phyloP scores from a whole-genome alignment of 2,113 vertebrate genomes.

The Oryzias curvinotus region DNA sequence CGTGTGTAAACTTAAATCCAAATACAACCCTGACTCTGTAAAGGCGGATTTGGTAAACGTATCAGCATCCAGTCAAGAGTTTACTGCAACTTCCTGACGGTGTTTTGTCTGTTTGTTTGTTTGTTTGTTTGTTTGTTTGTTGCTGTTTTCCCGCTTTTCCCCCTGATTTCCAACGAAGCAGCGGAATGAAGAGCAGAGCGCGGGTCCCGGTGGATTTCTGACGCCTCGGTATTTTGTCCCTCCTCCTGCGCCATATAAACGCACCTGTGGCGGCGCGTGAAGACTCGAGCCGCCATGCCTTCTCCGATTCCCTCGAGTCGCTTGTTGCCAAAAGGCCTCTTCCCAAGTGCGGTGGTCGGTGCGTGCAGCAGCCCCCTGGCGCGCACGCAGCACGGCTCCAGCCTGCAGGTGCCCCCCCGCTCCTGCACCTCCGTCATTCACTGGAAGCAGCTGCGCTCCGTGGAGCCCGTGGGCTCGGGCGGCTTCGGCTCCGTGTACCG shows the following conservation, averaged over 20 bases:
- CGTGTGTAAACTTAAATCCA: too few species aligned
- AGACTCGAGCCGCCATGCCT: conserved; percentile 78
- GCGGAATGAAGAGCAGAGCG: too few species aligned
- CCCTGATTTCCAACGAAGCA: too few species aligned
- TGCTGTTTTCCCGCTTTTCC: too few species aligned
- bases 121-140: too few species aligned
- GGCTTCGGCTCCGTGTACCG: conserved; percentile 92
- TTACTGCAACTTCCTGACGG: too few species aligned
- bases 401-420: conserved; percentile 51
- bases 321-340: conserved; percentile 76
- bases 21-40: too few species aligned
- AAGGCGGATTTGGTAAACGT: too few species aligned
- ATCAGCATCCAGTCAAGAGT: too few species aligned
- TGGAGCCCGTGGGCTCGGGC: conserved; percentile 83
- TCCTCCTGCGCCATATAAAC: neutral
- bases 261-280: neutral
- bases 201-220: too few species aligned
- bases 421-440: conserved; percentile 87
- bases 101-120: too few species aligned
- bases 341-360: conserved; percentile 64
- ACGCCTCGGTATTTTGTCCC: too few species aligned
- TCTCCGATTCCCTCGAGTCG: conserved; percentile 86
- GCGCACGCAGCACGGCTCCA: conserved; percentile 49
- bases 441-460: conserved; percentile 85
- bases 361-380: conserved; percentile 88